Percentiles rank a stretch among this genome's conserved stretches.
These are phyloP conservation scores for Ophthalmolycus amberensis DNA, from an alignment of 2,113 vertebrate genomes.

Conservation along the genomic window DNA sequence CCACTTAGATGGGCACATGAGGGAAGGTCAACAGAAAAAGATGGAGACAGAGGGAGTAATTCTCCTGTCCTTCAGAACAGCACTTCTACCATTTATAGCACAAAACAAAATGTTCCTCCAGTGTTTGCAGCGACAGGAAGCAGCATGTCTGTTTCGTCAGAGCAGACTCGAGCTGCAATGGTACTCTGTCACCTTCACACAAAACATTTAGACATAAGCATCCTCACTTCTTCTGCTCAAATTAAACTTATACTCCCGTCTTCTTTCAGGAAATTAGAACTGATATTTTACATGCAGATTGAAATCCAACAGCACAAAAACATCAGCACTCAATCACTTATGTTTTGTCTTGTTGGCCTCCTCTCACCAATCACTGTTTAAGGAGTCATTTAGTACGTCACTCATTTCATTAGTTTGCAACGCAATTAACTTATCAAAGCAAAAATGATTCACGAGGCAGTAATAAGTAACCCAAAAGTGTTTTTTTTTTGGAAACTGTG, in stretches of 20 bases:
- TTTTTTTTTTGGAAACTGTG: not conserved
- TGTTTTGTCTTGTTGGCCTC: constrained; percentile 3
- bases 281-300: not conserved
- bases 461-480: not conserved
- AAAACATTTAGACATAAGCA: constrained; percentile 2
- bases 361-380: constrained; percentile 28
- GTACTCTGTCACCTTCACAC: not conserved
- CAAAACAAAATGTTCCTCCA: not conserved
- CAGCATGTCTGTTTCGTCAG: not conserved
- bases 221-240: not conserved
- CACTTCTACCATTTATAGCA: constrained; percentile 24
- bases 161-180: not conserved
- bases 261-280: constrained; percentile 28
- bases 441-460: constrained; percentile 3
- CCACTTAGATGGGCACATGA: constrained; percentile 83
- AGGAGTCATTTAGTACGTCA: not conserved
- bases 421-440: not conserved
- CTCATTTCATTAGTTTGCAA: not conserved
- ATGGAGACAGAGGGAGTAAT: constrained; percentile 25
- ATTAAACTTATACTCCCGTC: constrained; percentile 1
- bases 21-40: constrained; percentile 43
- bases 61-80: constrained; percentile 19
- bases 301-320: constrained; percentile 3
- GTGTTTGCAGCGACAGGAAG: not conserved
- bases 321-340: not conserved